Conservation (phyloP, 2,797 vertebrate species). For the Microctenopoma steveboyesi region DNA sequence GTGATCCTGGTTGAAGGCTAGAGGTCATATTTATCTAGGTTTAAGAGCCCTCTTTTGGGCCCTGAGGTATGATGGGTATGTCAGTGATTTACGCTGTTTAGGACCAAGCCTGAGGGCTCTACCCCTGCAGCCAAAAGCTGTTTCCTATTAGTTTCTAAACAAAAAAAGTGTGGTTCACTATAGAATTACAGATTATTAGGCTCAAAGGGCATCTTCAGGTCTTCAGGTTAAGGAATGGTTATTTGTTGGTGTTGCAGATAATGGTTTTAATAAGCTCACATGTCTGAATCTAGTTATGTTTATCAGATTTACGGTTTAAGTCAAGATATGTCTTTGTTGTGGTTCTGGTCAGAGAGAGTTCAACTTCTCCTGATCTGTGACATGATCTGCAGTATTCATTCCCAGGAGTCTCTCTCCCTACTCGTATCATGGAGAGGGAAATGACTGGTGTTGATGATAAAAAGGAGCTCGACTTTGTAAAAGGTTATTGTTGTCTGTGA, state of each 20-base stretch:
- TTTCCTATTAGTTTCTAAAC: slow-evolving; percentile 44
- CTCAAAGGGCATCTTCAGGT: slow-evolving; percentile 12
- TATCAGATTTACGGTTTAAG: slow-evolving; percentile 11
- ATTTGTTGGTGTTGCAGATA: not conserved
- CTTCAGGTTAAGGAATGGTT: not conserved
- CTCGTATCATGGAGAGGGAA: not conserved
- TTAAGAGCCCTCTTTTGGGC: slow-evolving; percentile 44
- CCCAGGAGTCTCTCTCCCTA: not conserved
- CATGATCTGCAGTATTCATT: not conserved
- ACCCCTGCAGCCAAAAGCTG: slow-evolving; percentile 26
- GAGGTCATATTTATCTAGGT: slow-evolving; percentile 60
- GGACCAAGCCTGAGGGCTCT: slow-evolving; percentile 40
- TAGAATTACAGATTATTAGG: slow-evolving; percentile 47
- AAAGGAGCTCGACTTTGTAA: slow-evolving; percentile 9
- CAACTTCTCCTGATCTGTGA: not conserved
- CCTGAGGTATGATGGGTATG: slow-evolving; percentile 59
- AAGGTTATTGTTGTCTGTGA: slow-evolving; percentile 28
- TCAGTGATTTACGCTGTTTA: slow-evolving; percentile 35
- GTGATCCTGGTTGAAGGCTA: slow-evolving; percentile 38
- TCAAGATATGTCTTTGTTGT: slow-evolving; percentile 8
- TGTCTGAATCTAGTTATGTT: not conserved
- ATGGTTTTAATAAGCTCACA: not conserved
- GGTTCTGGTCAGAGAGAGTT: slow-evolving; percentile 6
- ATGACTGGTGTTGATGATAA: not conserved
- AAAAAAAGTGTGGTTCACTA: slow-evolving; percentile 39